A percentile compares a stretch with the other conserved stretches of the same genome.
Conservation (phyloP, 2,888 invertebrate genomes). For the Epicampocera succincta region DNA sequence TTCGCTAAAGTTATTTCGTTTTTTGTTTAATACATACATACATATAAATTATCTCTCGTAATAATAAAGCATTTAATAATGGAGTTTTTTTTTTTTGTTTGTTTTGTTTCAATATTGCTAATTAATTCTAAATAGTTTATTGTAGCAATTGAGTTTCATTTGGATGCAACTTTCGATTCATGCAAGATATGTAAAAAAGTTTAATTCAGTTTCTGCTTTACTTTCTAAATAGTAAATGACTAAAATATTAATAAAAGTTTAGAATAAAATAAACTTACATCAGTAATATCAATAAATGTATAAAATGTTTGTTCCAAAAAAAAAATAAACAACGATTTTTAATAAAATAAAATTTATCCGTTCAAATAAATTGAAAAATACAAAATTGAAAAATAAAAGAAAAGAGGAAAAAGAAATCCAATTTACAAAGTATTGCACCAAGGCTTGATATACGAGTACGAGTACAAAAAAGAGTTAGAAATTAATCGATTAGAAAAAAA, state of each 20-base stretch:
- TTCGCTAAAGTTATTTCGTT: conserved; percentile 66
- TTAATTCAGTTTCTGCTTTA: neutral
- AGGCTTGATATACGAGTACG: conserved; percentile 41
- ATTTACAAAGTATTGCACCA: conserved; percentile 67
- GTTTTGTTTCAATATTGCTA: conserved; percentile 44
- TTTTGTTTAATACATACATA: conserved; percentile 16
- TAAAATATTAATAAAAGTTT: conserved; percentile 13
- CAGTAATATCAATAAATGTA: conserved; percentile 60
- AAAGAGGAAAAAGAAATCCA: conserved; percentile 16
- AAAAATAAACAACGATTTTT: conserved; percentile 23
- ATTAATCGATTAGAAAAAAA: neutral
- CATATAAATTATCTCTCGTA: conserved; percentile 39
- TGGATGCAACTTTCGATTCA: conserved; percentile 27
- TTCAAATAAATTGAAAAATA: neutral
- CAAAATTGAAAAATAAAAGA: neutral
- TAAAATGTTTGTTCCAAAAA: conserved; percentile 35
- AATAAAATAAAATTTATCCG: conserved; percentile 10
- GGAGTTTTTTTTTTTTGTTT: neutral
- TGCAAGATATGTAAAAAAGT: conserved; percentile 62
- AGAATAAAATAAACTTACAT: conserved; percentile 41
- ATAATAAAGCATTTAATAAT: conserved; percentile 64
- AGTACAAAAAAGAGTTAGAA: too few relatives aligned
- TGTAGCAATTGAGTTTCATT: conserved; percentile 46
- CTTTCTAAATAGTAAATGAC: conserved; percentile 25
- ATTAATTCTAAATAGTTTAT: conserved; percentile 61